These are phyloP conservation scores for Timandra comae DNA, from an alignment of 2,888 invertebrate species.

Conservation along the genomic window DNA sequence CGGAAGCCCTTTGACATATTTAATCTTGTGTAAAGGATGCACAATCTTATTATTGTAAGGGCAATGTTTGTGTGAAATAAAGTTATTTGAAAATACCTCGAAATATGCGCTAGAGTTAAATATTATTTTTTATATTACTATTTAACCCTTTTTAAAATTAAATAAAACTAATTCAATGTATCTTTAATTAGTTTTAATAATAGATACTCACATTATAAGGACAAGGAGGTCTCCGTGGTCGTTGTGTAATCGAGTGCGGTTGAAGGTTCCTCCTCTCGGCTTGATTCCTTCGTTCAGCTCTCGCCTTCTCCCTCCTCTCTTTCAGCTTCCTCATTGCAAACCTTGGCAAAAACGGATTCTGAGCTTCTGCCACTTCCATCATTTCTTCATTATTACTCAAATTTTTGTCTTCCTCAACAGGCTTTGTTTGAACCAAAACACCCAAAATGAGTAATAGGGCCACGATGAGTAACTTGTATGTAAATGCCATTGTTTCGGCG, in stretches of 20 bases:
- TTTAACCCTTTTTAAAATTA: no score
- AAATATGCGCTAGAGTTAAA: no score
- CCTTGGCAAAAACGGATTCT: conserved; percentile 59
- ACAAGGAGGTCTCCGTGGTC: conserved; percentile 16
- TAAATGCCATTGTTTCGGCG: conserved; percentile 25
- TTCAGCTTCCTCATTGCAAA: conserved; percentile 62
- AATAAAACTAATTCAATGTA: no score
- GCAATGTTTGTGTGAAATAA: no score
- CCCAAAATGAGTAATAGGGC: conserved; percentile 29
- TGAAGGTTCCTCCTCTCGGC: conserved; percentile 26
- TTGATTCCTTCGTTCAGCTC: conserved; percentile 45
- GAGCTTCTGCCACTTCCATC: conserved; percentile 60
- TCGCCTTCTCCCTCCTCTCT: conserved; percentile 46
- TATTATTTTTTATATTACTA: no score
- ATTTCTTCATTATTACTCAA: conserved; percentile 35
- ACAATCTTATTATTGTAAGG: no score
- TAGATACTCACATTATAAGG: conserved; percentile 34
- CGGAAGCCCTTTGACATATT: no score
- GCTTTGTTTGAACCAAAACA: conserved; percentile 31
- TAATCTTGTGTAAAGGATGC: no score
- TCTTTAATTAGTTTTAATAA: no score
- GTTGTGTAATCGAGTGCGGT: conserved; percentile 11
- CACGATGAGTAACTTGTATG: conserved; percentile 28
- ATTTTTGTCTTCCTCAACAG: conserved; percentile 29
- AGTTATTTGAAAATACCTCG: no score